Percentiles rank a stretch among this genome's conserved stretches.
Conservation (phyloP, 2,797 vertebrate species). For the Acipenser transmontanus region DNA sequence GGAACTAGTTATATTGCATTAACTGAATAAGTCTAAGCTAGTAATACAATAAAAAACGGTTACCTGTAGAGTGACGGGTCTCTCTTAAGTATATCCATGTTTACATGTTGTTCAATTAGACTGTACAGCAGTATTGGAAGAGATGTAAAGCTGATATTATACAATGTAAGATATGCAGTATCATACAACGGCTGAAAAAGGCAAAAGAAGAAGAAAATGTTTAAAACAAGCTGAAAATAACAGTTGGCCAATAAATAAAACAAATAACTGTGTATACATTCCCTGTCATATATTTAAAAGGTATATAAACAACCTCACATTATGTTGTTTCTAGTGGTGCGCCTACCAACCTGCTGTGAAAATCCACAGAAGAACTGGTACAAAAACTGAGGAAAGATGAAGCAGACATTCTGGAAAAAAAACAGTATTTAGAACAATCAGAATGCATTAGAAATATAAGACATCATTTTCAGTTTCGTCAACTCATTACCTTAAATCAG, state of each 20-base stretch:
- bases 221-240: background rate
- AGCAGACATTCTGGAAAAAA: constrained; percentile 86
- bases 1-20: too few relatives aligned
- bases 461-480: too few relatives aligned
- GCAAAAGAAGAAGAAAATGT: constrained; percentile 12
- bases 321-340: background rate
- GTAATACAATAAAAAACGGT: background rate
- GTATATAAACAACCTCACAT: too few relatives aligned
- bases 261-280: background rate
- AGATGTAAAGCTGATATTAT: constrained; percentile 98
- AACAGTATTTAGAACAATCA: constrained; percentile 10
- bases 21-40: too few relatives aligned
- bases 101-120: constrained; percentile 89
- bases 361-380: constrained; percentile 99
- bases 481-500: too few relatives aligned
- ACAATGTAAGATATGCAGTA: constrained; percentile 91
- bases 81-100: constrained; percentile 81
- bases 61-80: constrained; percentile 87
- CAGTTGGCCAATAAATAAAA: background rate
- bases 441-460: background rate
- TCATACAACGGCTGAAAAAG: constrained; percentile 84
- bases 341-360: constrained; percentile 83
- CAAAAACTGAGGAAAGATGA: constrained; percentile 97
- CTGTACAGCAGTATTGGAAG: constrained; percentile 93
- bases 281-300: too few relatives aligned